phyloP scores from a whole-genome alignment of 2,113 vertebrate genomes.

The Platanista minor region DNA sequence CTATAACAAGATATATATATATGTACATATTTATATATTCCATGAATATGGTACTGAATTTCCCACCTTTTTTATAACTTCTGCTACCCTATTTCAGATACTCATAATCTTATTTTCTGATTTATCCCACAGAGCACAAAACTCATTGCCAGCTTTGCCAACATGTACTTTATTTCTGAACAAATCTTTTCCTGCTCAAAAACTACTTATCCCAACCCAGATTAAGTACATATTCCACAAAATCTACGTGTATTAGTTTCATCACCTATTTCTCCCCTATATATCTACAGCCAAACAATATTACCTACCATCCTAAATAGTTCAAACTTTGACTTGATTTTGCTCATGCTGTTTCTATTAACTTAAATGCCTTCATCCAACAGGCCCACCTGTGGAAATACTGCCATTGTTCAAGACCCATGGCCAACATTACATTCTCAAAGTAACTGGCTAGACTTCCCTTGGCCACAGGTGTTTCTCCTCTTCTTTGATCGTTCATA shows the following conservation, averaged over 20 bases:
- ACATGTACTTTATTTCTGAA: neutral
- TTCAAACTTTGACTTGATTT: neutral
- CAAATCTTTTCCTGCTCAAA: neutral
- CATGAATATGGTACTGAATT: neutral
- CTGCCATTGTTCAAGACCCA: neutral
- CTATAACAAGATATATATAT: neutral
- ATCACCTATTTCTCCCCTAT: neutral
- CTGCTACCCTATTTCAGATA: neutral
- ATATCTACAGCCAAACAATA: neutral
- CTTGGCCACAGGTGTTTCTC: neutral
- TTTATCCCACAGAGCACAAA: neutral
- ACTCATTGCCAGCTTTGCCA: neutral
- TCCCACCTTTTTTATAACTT: neutral
- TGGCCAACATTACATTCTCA: neutral
- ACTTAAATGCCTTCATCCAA: neutral
- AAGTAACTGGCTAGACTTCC: neutral
- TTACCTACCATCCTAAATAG: neutral
- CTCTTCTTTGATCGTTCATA: neutral
- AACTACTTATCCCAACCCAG: neutral
- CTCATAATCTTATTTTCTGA: neutral
- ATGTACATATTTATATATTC: neutral
- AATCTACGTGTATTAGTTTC: neutral
- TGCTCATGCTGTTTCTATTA: neutral
- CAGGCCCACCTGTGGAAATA: accelerated
- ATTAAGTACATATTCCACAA: neutral